phyloP scores from a whole-genome alignment of 2,113 vertebrate species.

The Chamaetylas fuelleborni region DNA sequence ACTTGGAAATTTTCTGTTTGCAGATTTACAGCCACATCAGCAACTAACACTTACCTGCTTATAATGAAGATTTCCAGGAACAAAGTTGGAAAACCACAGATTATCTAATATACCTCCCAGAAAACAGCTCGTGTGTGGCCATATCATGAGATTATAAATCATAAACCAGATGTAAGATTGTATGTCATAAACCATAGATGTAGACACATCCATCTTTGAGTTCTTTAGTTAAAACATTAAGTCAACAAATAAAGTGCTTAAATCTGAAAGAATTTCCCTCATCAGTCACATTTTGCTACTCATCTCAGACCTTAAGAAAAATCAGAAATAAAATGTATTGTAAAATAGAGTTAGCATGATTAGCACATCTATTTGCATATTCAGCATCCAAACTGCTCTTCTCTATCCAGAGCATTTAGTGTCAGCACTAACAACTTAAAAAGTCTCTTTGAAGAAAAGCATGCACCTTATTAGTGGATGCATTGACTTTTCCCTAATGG shows the following conservation, averaged over 20 bases:
- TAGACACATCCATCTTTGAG: not conserved
- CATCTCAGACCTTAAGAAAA: not conserved
- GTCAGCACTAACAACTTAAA: not conserved
- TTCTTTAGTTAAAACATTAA: not conserved
- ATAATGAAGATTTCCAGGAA: constrained; percentile 8
- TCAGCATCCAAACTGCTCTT: not conserved
- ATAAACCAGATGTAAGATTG: not conserved
- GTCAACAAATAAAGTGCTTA: not conserved
- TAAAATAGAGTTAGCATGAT: not conserved
- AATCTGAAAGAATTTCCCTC: not conserved
- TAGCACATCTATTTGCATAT: not conserved
- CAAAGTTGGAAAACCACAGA: not conserved
- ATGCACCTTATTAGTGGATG: not conserved
- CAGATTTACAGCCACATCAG: not conserved
- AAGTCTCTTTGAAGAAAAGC: not conserved
- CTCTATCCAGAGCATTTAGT: not conserved
- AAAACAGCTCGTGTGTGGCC: not conserved
- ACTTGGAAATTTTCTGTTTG: not conserved
- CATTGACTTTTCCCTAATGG: not conserved
- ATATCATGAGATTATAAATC: not conserved
- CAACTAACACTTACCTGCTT: not conserved
- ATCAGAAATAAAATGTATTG: not conserved
- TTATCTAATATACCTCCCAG: not conserved
- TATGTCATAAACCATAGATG: not conserved
- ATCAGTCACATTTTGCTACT: not conserved